phyloP scores from a whole-genome alignment of 1,140 invertebrate species.

The Drosophila carrolli region DNA sequence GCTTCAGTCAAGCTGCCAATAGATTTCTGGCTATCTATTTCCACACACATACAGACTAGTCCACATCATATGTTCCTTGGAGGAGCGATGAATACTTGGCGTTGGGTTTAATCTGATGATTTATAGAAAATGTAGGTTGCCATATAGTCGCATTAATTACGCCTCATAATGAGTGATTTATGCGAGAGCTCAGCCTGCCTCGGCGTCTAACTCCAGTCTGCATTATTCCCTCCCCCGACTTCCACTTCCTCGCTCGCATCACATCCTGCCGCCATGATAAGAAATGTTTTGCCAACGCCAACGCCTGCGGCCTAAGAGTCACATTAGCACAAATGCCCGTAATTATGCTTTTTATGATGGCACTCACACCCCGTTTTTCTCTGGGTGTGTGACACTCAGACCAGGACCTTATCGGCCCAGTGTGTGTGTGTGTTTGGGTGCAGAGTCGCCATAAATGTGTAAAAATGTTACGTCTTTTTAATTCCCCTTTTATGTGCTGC shows the following conservation, averaged over 20 bases:
- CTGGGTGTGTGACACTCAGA: slow-evolving; percentile 15
- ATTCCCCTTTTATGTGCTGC: slow-evolving; percentile 42
- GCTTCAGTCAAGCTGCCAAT: slow-evolving; percentile 27
- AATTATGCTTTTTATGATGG: slow-evolving; percentile 55
- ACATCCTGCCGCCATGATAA: slow-evolving; percentile 49
- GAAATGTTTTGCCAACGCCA: slow-evolving; percentile 44
- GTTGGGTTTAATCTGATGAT: slow-evolving; percentile 49
- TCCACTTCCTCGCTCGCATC: slow-evolving; percentile 24
- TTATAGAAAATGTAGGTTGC: slow-evolving; percentile 52
- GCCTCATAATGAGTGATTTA: slow-evolving; percentile 55
- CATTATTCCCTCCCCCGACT: slow-evolving; percentile 24
- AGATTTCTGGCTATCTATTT: slow-evolving; percentile 30
- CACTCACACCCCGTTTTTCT: slow-evolving; percentile 19
- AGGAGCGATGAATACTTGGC: slow-evolving; percentile 23
- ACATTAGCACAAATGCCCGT: slow-evolving; percentile 55
- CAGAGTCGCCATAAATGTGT: slow-evolving; percentile 33
- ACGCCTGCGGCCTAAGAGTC: slow-evolving; percentile 38
- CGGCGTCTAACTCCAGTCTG: slow-evolving; percentile 31
- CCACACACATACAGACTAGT: not conserved
- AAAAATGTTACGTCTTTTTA: slow-evolving; percentile 36
- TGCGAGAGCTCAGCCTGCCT: slow-evolving; percentile 33
- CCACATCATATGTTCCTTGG: slow-evolving; percentile 43
- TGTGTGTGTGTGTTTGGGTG: slow-evolving; percentile 12
- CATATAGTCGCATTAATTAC: slow-evolving; percentile 55
- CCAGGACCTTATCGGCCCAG: slow-evolving; percentile 24